Conservation (phyloP, 2,888 invertebrate genomes). For the Oithona nana region DNA sequence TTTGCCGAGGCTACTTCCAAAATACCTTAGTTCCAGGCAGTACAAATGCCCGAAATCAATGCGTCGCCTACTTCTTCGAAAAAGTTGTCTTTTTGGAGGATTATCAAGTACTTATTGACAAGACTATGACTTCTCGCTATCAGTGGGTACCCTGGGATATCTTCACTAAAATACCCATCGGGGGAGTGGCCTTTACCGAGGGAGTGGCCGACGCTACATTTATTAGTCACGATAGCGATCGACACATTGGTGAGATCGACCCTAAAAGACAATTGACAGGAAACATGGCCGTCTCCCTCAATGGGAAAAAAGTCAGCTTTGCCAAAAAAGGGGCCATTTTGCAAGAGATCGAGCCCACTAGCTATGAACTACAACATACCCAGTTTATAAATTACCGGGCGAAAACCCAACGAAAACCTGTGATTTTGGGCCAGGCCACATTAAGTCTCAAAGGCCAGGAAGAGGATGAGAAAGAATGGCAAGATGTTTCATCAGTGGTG, state of each 20-base stretch:
- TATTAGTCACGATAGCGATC: conserved; percentile 32
- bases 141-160: conserved; percentile 57
- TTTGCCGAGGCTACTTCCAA: conserved; percentile 51
- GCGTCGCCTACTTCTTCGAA: conserved; percentile 23
- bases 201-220: conserved; percentile 24
- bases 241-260: conserved; percentile 41
- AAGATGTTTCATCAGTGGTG: conserved; percentile 36
- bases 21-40: conserved; percentile 54
- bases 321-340: conserved; percentile 51
- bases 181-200: conserved; percentile 37
- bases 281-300: conserved; percentile 37
- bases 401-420: conserved; percentile 33
- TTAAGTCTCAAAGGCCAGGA: conserved; percentile 29
- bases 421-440: conserved; percentile 5
- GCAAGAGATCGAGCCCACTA: conserved; percentile 55
- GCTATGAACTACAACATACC: conserved; percentile 51
- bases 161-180: conserved; percentile 42
- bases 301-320: conserved; percentile 25
- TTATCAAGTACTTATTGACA: conserved; percentile 44
- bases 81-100: conserved; percentile 24
- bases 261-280: conserved; percentile 40
- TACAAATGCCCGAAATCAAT: conserved; percentile 28
- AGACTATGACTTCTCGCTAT: conserved; percentile 49
- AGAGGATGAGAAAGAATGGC: conserved; percentile 2
- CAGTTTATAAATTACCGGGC: conserved; percentile 38